Base-by-base conservation (phyloP, 2,797 vertebrate species). In the Molossus alvarezi region DNA sequence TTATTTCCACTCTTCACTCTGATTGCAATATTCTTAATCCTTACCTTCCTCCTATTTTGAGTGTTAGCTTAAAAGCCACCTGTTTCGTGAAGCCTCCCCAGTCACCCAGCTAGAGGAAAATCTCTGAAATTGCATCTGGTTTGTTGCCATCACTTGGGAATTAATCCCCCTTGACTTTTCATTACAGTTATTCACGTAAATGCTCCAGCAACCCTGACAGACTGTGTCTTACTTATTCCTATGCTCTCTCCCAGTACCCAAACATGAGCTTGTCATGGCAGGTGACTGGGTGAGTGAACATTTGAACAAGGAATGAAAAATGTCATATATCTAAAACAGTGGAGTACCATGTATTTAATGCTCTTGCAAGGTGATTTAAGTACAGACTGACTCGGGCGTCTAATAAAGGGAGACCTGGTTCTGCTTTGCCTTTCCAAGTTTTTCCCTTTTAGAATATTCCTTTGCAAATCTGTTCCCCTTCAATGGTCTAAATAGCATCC, bases 251-350 rank as follows among this genome's bases (percentile, higher is more conserved):
- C 20, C 29, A 58, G 65, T 1, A 95, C 18, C 12, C 41, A 84
- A 29, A 51, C 5, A 57, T 37, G 37, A 37, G 14, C 58, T 77
- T 85, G 27, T 51, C 12, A 27, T 33, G n/a, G 60, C 21, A 81
- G 13, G 65, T 37, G 29, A 92, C 29, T 81, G 60, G 65, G 60
- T 45, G 9, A 93, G 87, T 29, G 11, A 60, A 41, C 20, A 71
- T 58, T 90, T 82, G 69, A 90, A 92, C 41, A 75, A 64, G 18
- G 21, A 37, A n/a, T 69, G 23, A 95, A 75, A 71, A 88, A 5
- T 10, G 23, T 29, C 62, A 82, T 21, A 1, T 11, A 60, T 57
- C 84, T 85, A 37, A 75, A 55, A 6, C 9, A 60, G 51, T 1
- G 41, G 57, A 41, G 21, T 23, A 25, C 25, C 64, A 84, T 69